A percentile compares a stretch with the other conserved stretches of the same genome.
Evolutionary conservation across 2,113 vertebrate genomes (phyloP).

Genomic region (Rattus rattus): DNA sequence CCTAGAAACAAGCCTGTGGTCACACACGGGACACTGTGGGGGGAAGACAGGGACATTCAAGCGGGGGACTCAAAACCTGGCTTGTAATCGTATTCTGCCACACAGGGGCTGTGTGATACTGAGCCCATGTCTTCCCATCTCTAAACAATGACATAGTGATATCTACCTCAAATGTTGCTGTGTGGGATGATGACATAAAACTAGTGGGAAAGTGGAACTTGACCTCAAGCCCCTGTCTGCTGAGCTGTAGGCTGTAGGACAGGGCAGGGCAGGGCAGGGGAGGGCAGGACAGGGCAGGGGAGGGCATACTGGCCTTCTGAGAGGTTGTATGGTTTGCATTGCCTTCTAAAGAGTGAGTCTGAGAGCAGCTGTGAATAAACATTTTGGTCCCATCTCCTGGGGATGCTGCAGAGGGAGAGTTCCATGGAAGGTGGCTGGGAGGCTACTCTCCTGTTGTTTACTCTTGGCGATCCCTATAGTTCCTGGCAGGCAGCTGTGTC

Average conservation of each 20-base stretch:
- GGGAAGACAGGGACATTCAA: background rate
- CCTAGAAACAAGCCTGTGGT: background rate
- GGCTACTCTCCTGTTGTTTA: slow-evolving; percentile 63
- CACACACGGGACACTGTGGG: background rate
- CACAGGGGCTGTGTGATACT: background rate
- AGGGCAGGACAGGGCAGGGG: background rate
- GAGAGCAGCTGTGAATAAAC: slow-evolving; percentile 62
- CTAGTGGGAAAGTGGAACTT: slow-evolving; percentile 5
- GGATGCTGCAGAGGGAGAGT: slow-evolving; percentile 52
- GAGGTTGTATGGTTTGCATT: background rate
- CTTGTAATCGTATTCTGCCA: background rate
- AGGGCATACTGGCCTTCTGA: background rate
- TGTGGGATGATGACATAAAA: background rate
- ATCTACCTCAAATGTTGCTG: background rate
- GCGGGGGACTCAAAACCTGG: background rate
- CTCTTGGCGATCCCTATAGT: slow-evolving; percentile 50
- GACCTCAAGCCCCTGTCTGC: background rate
- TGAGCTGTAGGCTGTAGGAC: background rate
- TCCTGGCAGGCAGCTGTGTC: slow-evolving; percentile 76
- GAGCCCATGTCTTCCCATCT: background rate
- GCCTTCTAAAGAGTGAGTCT: slow-evolving; percentile 51
- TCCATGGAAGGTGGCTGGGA: slow-evolving; percentile 21
- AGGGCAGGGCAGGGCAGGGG: background rate
- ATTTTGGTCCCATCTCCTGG: slow-evolving; percentile 49
- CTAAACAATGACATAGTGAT: background rate